These are phyloP conservation scores for Lordiphosa mommai DNA, from an alignment of 1,140 invertebrate species.

Conservation along the genomic window DNA sequence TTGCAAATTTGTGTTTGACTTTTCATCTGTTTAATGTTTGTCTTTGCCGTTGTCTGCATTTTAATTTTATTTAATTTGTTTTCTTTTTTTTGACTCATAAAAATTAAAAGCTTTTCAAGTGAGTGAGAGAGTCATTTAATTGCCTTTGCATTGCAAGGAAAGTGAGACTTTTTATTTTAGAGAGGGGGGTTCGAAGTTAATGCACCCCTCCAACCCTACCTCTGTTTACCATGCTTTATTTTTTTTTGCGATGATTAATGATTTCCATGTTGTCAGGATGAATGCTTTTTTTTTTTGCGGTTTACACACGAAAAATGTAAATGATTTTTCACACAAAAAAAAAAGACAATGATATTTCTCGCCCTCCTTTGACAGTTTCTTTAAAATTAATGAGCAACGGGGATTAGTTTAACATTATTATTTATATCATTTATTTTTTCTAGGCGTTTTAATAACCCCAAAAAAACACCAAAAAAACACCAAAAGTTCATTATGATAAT, in stretches of 20 bases:
- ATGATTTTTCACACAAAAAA: slow-evolving; percentile 41
- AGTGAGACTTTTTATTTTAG: no score
- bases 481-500: slow-evolving; percentile 17
- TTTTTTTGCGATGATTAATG: slow-evolving; percentile 44
- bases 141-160: slow-evolving; percentile 19
- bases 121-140: slow-evolving; percentile 53
- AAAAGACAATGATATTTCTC: slow-evolving; percentile 26
- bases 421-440: slow-evolving; percentile 39
- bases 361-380: slow-evolving; percentile 9
- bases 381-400: slow-evolving; percentile 53
- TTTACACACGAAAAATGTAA: slow-evolving; percentile 44
- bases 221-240: slow-evolving; percentile 21
- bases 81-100: slow-evolving; percentile 43
- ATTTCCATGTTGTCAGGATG: slow-evolving; percentile 19
- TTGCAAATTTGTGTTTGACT: slow-evolving; percentile 29
- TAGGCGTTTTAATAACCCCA: slow-evolving; percentile 25
- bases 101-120: slow-evolving; percentile 49
- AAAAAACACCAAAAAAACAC: slow-evolving; percentile 11
- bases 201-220: neutral
- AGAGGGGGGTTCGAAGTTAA: no score
- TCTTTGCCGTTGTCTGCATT: slow-evolving; percentile 56
- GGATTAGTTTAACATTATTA: slow-evolving; percentile 40
- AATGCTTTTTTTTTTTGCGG: slow-evolving; percentile 23
- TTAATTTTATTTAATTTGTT: slow-evolving; percentile 42
- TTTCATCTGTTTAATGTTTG: slow-evolving; percentile 35